Percentiles rank a stretch among this genome's conserved stretches.
These are phyloP conservation scores for Elegia similella DNA, from an alignment of 2,888 invertebrate species.

Conservation along the genomic window DNA sequence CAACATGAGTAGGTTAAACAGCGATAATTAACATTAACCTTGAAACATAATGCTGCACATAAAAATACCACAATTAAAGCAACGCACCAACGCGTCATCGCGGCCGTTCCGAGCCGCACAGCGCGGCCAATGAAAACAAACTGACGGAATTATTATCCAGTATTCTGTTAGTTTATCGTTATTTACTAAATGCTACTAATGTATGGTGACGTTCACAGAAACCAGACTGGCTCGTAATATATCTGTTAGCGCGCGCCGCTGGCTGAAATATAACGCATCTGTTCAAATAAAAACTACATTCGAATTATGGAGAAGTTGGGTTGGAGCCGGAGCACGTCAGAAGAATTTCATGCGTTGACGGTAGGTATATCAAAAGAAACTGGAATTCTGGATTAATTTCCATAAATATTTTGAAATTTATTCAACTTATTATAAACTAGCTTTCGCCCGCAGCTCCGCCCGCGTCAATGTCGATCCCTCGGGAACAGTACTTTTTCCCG, in stretches of 20 bases:
- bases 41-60: conserved; percentile 47
- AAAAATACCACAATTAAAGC: conserved; percentile 37
- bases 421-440: too few species aligned
- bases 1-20: conserved; percentile 33
- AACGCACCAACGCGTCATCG: conserved; percentile 43
- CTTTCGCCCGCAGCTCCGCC: too few species aligned
- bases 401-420: too few species aligned
- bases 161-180: conserved; percentile 49
- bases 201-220: conserved; percentile 64
- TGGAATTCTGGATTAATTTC: too few species aligned
- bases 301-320: conserved; percentile 37
- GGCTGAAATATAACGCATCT: conserved; percentile 46
- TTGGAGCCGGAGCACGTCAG: not conserved
- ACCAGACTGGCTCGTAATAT: conserved; percentile 53
- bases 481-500: too few species aligned
- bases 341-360: not conserved
- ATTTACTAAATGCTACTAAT: conserved; percentile 61
- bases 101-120: conserved; percentile 24
- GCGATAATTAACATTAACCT: conserved; percentile 37
- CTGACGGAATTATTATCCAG: conserved; percentile 57
- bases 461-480: too few species aligned
- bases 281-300: conserved; percentile 53
- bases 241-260: conserved; percentile 47
- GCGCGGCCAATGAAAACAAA: conserved; percentile 48
- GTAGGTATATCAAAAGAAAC: too few species aligned